Base-by-base conservation (phyloP, 2,888 invertebrate species). In the Liposcelis brunnea region DNA sequence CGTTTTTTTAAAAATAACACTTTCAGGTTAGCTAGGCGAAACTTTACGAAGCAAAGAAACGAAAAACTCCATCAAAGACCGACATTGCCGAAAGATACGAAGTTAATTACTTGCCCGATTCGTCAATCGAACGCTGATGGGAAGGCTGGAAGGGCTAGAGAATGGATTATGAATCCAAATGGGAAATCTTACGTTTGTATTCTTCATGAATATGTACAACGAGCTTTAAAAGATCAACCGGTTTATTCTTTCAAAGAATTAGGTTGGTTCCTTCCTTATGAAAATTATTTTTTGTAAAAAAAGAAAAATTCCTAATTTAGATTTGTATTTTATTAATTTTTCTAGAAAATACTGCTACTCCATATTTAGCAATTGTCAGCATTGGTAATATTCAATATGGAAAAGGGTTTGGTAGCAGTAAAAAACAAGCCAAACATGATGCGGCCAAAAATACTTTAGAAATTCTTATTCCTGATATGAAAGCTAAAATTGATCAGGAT, bases 121-220 rank as follows among this genome's bases (percentile, higher is more conserved):
- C 55, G 21, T 19, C 36, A 36, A 16, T 34, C 51, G 44, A 54
- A 55, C 34, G 48, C 55, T 3, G 59, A 60, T 31, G 36, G 46
- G 16, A 31, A 42, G 14, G 43, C 47, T 11, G 47, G 48, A 16
- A 47, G 49, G 19, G 74, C 74, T 48, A 81, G 80, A 58, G 91
- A 94, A 61, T 95, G 94, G 83, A 86, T 93, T 51, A 83, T 97
- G 81, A 97, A 97, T 69, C 94, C 95, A 49, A 85, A 86, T 58
- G 94, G 94, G 1, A 91, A 94, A 65, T 89, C 90, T 58, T 85
- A 84, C 61, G 84, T 97, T 7, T 91, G 93, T 53, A 91, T 97
- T 58, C 72, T 98, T 54, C 97, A 98, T 64, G 97, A 98, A 64
- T 97, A 94, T 65, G 89, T 94, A 33, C 90, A 95, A 53, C 85